Evolutionary conservation across 2,888 invertebrate species (phyloP), one percentile per base, ranked within the genome.

Genomic region (Dioctria rufipes): DNA sequence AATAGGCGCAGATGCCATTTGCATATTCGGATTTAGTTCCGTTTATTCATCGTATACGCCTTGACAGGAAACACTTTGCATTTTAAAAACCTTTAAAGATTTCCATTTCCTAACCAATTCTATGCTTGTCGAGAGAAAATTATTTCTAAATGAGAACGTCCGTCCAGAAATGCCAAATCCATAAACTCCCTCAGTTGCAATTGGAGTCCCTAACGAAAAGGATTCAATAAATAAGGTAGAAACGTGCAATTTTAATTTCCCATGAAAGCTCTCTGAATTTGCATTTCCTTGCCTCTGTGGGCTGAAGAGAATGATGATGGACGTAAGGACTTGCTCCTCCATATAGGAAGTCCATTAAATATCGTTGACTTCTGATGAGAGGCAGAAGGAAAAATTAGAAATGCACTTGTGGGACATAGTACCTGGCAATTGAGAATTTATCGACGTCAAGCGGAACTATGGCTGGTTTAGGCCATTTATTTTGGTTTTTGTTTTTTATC

Each of bases 281-380:
- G 86, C 86, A 85, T 89, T 91, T 82, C 87, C 86, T 65, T 43
- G 49, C 71, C 51, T 9, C 71, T 11, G 51, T 71, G 71, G 51
- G 51, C 51, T 71, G 49, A 25, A 54, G n/a, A 2, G 46, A 6
- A 6, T 5, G 2, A 46, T 46, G 5, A 46, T 46, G 46, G 5
- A 46, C 8, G 5, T 6, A 6, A 2, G 2, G 25, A 43, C 46
- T 43, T 25, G 49, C 25, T 25, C 25, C 25, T 25, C 25, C 51
- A 71, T 51, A 54, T 51, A 25, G 71, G 71, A 71, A 54, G 46
- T 67, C 46, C 46, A 71, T 71, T 51, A 54, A 71, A 37, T 54
- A 13, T 46, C n/a, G 54, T 46, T 54, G 71, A 54, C 39, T 40
- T 49, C 39, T 46, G 46, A 46, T 8, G 46, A 46, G 8, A 46